phyloP scores from a whole-genome alignment of 2,797 vertebrate species.

The Hozukius guyotensis region DNA sequence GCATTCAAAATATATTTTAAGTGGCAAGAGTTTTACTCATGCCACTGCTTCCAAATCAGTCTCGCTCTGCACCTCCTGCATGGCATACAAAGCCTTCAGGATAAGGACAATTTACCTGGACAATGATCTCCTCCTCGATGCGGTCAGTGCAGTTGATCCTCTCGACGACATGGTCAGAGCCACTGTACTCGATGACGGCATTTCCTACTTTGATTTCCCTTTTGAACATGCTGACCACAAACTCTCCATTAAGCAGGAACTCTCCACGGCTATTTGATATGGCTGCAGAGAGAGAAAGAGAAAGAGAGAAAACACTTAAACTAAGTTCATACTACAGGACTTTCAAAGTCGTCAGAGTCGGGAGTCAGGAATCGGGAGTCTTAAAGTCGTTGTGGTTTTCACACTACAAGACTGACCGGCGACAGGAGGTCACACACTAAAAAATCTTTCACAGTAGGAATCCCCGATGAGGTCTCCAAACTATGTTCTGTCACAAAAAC shows the following conservation, averaged over 20 bases:
- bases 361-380: too few species aligned
- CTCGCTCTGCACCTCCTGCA: neutral
- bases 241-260: conserved; percentile 97
- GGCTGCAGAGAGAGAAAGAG: conserved; percentile 80
- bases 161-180: conserved; percentile 93
- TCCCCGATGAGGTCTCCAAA: too few species aligned
- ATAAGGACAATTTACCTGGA: conserved; percentile 87
- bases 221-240: conserved; percentile 99
- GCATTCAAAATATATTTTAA: too few species aligned
- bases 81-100: neutral
- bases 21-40: neutral
- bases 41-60: neutral
- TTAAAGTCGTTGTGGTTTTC: too few species aligned
- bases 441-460: too few species aligned
- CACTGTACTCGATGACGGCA: conserved; percentile 94
- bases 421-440: too few species aligned
- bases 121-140: conserved; percentile 93
- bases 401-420: too few species aligned
- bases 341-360: too few species aligned
- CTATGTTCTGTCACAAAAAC: too few species aligned
- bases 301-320: too few species aligned
- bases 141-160: conserved; percentile 97
- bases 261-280: conserved; percentile 94
- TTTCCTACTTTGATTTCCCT: conserved; percentile 97
- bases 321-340: too few species aligned